phyloP scores from a whole-genome alignment of 2,797 vertebrate species.

The Pyrrhura leucotis region DNA sequence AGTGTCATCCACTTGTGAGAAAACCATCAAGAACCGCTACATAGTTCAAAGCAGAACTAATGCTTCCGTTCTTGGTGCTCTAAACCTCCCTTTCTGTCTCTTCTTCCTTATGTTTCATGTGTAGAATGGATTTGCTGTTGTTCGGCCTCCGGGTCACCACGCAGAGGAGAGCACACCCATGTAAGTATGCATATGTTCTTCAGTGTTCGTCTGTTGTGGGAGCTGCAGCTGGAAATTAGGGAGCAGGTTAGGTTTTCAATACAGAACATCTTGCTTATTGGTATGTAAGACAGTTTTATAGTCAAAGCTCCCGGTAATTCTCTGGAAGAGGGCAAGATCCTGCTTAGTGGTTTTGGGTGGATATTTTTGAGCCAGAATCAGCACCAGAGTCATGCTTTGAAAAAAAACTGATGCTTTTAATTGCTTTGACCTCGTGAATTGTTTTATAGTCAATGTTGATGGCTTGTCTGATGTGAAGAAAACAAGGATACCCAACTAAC shows the following conservation, averaged over 20 bases:
- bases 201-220: neutral
- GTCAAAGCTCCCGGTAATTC: neutral
- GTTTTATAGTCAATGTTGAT: neutral
- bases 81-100: neutral
- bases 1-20: neutral
- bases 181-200: slow-evolving; percentile 76
- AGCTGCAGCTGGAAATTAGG: neutral
- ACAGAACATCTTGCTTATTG: neutral
- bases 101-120: neutral
- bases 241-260: neutral
- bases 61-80: neutral
- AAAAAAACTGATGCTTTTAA: neutral
- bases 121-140: slow-evolving; percentile 96
- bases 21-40: neutral
- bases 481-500: neutral
- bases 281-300: neutral
- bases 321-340: neutral
- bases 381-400: neutral
- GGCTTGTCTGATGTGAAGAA: neutral
- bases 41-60: neutral
- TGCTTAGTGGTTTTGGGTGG: fast-evolving
- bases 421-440: neutral
- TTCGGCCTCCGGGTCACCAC: slow-evolving; percentile 94
- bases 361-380: neutral
- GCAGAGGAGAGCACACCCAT: slow-evolving; percentile 97